Evolutionary conservation across 2,888 invertebrate species (phyloP).

Genomic region (Leptinotarsa haldemani): DNA sequence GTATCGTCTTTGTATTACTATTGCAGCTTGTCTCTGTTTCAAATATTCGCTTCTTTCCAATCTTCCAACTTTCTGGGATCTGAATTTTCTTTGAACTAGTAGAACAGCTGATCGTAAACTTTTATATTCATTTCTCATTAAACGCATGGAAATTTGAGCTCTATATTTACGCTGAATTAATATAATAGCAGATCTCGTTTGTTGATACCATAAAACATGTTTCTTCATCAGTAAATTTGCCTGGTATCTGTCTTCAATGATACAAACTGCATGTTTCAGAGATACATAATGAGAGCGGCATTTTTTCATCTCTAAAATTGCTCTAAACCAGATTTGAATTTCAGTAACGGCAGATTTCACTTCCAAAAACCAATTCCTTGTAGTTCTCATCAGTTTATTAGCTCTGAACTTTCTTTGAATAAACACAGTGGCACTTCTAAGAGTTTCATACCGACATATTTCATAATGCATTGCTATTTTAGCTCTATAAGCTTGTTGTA

Average conservation of each 20-base stretch:
- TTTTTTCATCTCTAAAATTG: conserved; percentile 39
- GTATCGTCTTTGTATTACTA: conserved; percentile 66
- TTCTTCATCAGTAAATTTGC: conserved; percentile 55
- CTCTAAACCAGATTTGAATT: conserved; percentile 56
- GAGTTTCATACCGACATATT: conserved; percentile 47
- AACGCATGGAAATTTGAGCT: conserved; percentile 59
- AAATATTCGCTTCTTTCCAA: conserved; percentile 35
- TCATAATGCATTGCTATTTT: conserved; percentile 42
- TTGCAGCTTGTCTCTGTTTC: conserved; percentile 48
- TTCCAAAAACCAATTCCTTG: conserved; percentile 61
- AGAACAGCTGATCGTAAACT: conserved; percentile 62
- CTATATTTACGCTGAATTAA: conserved; percentile 61
- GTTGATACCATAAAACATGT: conserved; percentile 58
- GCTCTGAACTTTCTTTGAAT: conserved; percentile 69
- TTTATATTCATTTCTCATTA: conserved; percentile 59
- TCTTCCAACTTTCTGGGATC: conserved; percentile 64
- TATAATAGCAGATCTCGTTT: conserved; percentile 56
- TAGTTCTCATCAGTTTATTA: conserved; percentile 56
- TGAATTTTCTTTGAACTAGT: conserved; percentile 68
- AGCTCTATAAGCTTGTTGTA: conserved; percentile 43
- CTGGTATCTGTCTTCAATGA: conserved; percentile 32
- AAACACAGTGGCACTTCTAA: conserved; percentile 51
- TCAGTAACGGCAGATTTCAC: conserved; percentile 58
- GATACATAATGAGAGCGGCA: conserved; percentile 38
- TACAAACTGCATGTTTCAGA: conserved; percentile 37